Evolutionary conservation across 2,797 vertebrate species (phyloP), one percentile per base, ranked within the genome.

Genomic region (Arnoldichthys spilopterus): DNA sequence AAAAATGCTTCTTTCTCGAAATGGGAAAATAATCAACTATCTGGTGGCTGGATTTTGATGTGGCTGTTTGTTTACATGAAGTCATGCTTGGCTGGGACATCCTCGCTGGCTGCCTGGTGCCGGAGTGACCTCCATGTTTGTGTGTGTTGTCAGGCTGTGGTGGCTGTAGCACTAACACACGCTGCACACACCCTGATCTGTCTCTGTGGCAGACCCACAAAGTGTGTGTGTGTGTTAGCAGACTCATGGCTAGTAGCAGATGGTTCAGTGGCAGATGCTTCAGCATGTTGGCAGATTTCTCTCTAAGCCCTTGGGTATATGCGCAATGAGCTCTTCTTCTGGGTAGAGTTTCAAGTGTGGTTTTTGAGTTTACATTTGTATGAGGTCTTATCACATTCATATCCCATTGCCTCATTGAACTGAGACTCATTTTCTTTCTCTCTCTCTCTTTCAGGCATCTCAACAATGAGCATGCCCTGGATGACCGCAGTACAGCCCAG

Each of bases 401-500:
- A 54, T 49, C 49, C 69, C 51, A 24, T 81, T 70, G 71, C 54
- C 18, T 78, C 73, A 77, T 59, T 69, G 49, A 61, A 37, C 24
- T 22, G 15, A 18, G 26, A 28, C 28, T 58, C 58, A n/a, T n/a
- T 54, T 22, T 28, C 24, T 68, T 30, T 67, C 1, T 71, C 34
- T 51, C 54, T 71, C 16, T 74, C 30, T 58, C 16, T 56, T 53
- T 26, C 83, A 99, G 98, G 93, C 98, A 99, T 95, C 96, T 99
- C 93, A 98, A 98, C 90, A 99, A 94, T 22, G 98, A 99, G 87
- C 98, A 99, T 15, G 97, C 97, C 88, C 95, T 99, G 83, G 98
- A 99, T 18, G 98, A 99, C 93, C 95, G 98, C 87, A 99, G 98
- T 91, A 99, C 98, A 0, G 98, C 98, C 82, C 98, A 99, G 92